Conservation (phyloP, 2,113 vertebrate genomes). For the Heterotilapia buettikoferi region DNA sequence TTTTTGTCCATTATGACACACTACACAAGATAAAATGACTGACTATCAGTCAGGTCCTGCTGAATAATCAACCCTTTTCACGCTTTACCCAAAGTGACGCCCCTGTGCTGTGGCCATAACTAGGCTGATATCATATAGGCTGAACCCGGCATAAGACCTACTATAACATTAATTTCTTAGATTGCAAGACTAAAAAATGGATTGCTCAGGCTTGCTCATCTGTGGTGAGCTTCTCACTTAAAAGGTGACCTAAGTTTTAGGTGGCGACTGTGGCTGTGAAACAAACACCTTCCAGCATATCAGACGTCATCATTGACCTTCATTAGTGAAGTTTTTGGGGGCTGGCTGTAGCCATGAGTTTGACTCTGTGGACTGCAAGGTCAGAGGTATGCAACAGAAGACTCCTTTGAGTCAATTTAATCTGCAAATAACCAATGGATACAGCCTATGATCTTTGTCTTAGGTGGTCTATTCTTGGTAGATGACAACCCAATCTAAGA, state of each 20-base stretch:
- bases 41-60: background rate
- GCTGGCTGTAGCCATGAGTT: background rate
- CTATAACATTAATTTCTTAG: background rate
- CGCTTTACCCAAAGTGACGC: background rate
- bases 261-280: background rate
- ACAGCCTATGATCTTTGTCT: background rate
- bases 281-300: background rate
- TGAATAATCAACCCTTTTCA: background rate
- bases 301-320: background rate
- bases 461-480: background rate
- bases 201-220: background rate
- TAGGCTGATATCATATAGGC: background rate
- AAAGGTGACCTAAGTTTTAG: background rate
- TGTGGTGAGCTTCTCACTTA: background rate
- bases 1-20: background rate
- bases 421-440: background rate
- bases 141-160: fast-evolving
- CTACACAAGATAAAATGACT: fast-evolving
- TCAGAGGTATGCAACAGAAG: constrained; percentile 12
- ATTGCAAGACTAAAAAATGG: background rate
- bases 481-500: background rate
- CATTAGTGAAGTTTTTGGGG: background rate
- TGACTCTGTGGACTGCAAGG: background rate
- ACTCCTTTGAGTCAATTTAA: background rate
- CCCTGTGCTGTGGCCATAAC: background rate